phyloP scores from a whole-genome alignment of 1,140 invertebrate species.

The Andricus grossulariae region DNA sequence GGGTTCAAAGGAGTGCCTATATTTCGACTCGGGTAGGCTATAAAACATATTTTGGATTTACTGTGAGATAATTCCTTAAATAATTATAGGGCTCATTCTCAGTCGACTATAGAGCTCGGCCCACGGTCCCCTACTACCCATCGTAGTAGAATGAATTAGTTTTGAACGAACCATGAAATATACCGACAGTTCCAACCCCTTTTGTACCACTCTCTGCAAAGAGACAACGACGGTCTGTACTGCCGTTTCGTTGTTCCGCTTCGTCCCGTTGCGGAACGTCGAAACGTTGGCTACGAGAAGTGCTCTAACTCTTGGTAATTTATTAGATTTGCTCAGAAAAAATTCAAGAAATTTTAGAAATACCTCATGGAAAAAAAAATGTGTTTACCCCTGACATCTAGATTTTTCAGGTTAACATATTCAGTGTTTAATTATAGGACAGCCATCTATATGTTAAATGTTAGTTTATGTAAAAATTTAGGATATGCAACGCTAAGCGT shows the following conservation, averaged over 20 bases:
- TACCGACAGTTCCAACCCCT: neutral
- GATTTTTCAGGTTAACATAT: too few relatives aligned
- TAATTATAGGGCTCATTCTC: constrained; percentile 18
- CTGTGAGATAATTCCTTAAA: constrained; percentile 2
- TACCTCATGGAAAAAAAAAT: too few relatives aligned
- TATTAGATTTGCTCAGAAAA: neutral
- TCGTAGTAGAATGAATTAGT: constrained; percentile 15
- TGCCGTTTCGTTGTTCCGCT: constrained; percentile 1
- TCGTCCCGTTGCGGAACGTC: neutral
- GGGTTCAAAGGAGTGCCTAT: too few relatives aligned
- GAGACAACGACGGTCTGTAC: neutral
- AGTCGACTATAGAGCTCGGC: neutral
- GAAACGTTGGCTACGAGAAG: too few relatives aligned
- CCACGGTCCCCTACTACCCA: neutral
- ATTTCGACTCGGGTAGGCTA: too few relatives aligned
- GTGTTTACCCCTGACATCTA: too few relatives aligned
- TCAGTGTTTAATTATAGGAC: too few relatives aligned
- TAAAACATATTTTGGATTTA: neutral
- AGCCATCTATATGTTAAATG: too few relatives aligned
- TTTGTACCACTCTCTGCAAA: neutral
- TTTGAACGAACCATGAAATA: constrained; percentile 12
- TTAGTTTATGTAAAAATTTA: too few relatives aligned
- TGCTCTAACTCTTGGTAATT: neutral
- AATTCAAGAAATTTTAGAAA: too few relatives aligned
- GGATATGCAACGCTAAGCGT: too few relatives aligned